A percentile compares a stretch with the other conserved stretches of the same genome.
These are phyloP conservation scores for Corythornis cristatus DNA, from an alignment of 2,113 vertebrate species.

Conservation along the genomic window DNA sequence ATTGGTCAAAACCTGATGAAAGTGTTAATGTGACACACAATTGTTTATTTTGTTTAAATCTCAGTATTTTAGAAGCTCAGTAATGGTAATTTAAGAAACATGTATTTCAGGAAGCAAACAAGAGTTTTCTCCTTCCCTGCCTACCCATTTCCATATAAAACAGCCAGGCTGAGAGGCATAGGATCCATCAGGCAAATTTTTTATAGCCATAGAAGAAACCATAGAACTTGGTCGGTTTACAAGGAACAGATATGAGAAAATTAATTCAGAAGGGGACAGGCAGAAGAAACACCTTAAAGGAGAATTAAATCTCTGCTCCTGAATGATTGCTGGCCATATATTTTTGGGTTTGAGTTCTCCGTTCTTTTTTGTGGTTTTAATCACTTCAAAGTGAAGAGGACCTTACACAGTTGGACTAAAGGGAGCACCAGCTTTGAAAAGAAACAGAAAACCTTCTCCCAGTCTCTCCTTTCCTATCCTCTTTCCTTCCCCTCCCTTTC, in stretches of 20 bases:
- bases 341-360: neutral
- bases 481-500: rapidly evolving
- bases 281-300: neutral
- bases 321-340: neutral
- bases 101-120: neutral
- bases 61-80: neutral
- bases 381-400: neutral
- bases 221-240: rapidly evolving
- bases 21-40: neutral
- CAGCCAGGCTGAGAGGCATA: neutral
- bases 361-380: neutral
- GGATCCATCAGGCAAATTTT: neutral
- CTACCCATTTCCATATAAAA: neutral
- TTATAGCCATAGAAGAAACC: neutral
- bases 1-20: neutral
- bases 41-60: neutral
- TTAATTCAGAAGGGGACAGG: neutral
- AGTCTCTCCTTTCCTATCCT: neutral
- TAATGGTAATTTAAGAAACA: neutral
- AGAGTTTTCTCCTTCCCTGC: neutral
- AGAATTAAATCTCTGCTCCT: neutral
- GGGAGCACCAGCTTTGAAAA: neutral
- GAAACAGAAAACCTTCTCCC: neutral
- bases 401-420: neutral
- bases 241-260: neutral